phyloP scores from a whole-genome alignment of 2,888 invertebrate species.

The Palloptera scutellata region DNA sequence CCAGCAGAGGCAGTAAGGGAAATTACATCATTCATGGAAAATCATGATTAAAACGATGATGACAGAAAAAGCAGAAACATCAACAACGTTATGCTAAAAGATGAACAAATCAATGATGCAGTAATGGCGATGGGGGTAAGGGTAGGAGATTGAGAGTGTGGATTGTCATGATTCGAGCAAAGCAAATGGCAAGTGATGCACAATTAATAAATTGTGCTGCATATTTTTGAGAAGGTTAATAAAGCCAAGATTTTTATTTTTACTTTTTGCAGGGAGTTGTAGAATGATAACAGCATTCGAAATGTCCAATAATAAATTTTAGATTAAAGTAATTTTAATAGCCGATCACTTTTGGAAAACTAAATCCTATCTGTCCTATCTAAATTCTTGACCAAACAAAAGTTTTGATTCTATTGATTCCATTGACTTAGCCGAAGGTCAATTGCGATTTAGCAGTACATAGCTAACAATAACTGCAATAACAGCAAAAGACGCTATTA shows the following conservation, averaged over 20 bases:
- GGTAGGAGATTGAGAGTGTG: background rate
- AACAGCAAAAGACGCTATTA: background rate
- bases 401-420: background rate
- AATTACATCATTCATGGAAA: conserved; percentile 27
- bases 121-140: background rate
- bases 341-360: background rate
- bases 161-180: background rate
- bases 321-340: background rate
- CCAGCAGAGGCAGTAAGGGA: background rate
- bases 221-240: too few relatives aligned
- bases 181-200: background rate
- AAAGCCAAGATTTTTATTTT: too few relatives aligned
- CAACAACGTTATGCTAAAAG: background rate
- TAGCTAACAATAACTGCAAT: background rate
- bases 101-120: too few relatives aligned
- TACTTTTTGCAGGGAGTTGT: too few relatives aligned
- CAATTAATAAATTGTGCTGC: too few relatives aligned
- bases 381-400: too few relatives aligned
- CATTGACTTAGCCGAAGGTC: conserved; percentile 7
- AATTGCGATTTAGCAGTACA: conserved; percentile 13
- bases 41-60: conserved; percentile 29
- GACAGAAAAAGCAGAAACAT: background rate
- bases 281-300: too few relatives aligned
- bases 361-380: too few relatives aligned
- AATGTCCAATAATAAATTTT: too few relatives aligned